Conservation (phyloP, 2,888 invertebrate species). For the Drosophila anomalata region DNA sequence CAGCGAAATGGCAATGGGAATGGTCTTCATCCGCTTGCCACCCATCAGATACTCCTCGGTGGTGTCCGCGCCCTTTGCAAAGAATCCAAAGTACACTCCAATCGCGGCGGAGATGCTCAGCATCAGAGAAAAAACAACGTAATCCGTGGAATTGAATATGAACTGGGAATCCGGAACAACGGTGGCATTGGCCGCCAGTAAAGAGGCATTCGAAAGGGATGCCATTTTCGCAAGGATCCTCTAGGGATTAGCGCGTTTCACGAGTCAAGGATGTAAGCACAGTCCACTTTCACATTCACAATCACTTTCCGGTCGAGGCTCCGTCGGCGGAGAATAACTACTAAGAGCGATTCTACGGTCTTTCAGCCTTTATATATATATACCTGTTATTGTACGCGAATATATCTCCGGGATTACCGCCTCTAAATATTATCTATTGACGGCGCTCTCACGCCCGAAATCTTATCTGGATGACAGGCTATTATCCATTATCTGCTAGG, state of each 20-base stretch:
- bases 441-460: slow-evolving; percentile 23
- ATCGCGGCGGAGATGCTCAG: slow-evolving; percentile 85
- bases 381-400: neutral
- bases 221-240: slow-evolving; percentile 56
- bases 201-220: slow-evolving; percentile 43
- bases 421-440: slow-evolving; percentile 38
- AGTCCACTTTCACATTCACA: neutral
- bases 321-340: slow-evolving; percentile 27
- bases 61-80: slow-evolving; percentile 84
- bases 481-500: slow-evolving; percentile 11
- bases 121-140: slow-evolving; percentile 85
- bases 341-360: slow-evolving; percentile 1
- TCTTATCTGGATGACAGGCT: slow-evolving; percentile 32
- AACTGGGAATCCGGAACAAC: slow-evolving; percentile 55
- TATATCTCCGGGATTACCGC: slow-evolving; percentile 10
- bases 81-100: slow-evolving; percentile 86
- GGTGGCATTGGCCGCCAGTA: slow-evolving; percentile 11
- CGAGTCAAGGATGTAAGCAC: neutral
- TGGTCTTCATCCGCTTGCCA: slow-evolving; percentile 85
- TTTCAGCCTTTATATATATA: slow-evolving; percentile 20
- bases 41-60: slow-evolving; percentile 86
- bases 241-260: neutral
- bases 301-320: slow-evolving; percentile 16
- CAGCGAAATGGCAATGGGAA: slow-evolving; percentile 87
- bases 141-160: slow-evolving; percentile 83